Evolutionary conservation across 2,797 vertebrate genomes (phyloP).

Genomic region (Sardinella longiceps): DNA sequence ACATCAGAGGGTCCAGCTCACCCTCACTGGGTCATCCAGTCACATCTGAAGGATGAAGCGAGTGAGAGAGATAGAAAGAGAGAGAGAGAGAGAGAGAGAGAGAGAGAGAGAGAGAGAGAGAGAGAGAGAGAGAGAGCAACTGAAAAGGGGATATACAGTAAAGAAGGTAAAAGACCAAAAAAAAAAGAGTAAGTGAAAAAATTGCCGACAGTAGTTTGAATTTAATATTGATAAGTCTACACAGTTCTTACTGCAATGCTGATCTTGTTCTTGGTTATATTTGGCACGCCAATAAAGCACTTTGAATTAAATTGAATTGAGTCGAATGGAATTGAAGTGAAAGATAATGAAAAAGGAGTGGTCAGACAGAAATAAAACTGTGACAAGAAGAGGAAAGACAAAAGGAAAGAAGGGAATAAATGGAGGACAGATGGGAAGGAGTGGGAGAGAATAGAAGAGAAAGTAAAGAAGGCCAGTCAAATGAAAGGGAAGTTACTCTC

Average conservation of each 20-base stretch:
- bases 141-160: no score
- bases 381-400: background rate
- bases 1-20: background rate
- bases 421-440: background rate
- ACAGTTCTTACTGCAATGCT: no score
- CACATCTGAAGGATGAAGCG: background rate
- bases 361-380: background rate
- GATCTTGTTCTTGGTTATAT: no score
- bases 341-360: background rate
- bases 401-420: background rate
- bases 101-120: background rate
- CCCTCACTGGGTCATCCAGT: background rate
- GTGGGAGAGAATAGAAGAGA: background rate
- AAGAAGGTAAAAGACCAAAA: background rate
- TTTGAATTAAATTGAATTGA: no score
- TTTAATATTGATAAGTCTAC: no score
- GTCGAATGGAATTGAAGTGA: background rate
- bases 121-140: no score
- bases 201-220: background rate
- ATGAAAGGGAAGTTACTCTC: background rate
- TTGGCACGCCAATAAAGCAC: no score
- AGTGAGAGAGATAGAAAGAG: background rate
- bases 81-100: background rate
- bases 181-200: background rate
- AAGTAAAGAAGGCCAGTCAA: background rate